Conservation (phyloP, 2,888 invertebrate genomes). For the Leptarthrus brevirostris region DNA sequence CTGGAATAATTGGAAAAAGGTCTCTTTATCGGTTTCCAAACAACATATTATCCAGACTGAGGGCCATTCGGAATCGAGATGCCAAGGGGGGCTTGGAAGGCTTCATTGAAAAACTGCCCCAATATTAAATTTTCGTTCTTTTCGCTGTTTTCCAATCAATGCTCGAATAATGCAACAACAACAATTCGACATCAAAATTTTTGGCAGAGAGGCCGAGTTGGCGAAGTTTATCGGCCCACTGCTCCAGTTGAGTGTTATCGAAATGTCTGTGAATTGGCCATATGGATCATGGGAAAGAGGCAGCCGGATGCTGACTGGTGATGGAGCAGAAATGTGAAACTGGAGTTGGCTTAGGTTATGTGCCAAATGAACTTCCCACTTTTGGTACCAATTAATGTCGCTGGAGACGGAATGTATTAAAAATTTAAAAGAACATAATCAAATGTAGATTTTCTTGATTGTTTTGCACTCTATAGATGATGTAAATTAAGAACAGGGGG, state of each 20-base stretch:
- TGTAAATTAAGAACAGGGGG: neutral
- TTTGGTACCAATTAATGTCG: conserved; percentile 32
- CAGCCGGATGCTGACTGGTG: neutral
- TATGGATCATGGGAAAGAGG: neutral
- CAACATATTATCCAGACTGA: conserved; percentile 55
- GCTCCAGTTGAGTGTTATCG: conserved; percentile 10
- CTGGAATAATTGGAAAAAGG: conserved; percentile 60
- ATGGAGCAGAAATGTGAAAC: no score
- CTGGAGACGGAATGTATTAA: conserved; percentile 4
- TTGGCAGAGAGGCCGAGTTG: conserved; percentile 12
- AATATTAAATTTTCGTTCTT: conserved; percentile 45
- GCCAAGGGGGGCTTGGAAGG: neutral
- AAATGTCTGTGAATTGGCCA: conserved; percentile 23
- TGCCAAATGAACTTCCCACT: conserved; percentile 16
- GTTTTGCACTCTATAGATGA: neutral
- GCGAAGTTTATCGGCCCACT: conserved; percentile 8
- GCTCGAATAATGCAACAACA: conserved; percentile 29
- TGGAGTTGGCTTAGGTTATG: neutral
- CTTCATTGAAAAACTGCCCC: neutral
- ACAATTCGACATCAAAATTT: conserved; percentile 30
- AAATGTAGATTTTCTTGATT: neutral
- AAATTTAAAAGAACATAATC: neutral
- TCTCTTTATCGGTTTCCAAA: conserved; percentile 58
- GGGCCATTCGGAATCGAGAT: conserved; percentile 1
- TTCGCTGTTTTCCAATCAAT: conserved; percentile 46